phyloP scores from a whole-genome alignment of 1,140 invertebrate species.

The Eulimnadia texana region DNA sequence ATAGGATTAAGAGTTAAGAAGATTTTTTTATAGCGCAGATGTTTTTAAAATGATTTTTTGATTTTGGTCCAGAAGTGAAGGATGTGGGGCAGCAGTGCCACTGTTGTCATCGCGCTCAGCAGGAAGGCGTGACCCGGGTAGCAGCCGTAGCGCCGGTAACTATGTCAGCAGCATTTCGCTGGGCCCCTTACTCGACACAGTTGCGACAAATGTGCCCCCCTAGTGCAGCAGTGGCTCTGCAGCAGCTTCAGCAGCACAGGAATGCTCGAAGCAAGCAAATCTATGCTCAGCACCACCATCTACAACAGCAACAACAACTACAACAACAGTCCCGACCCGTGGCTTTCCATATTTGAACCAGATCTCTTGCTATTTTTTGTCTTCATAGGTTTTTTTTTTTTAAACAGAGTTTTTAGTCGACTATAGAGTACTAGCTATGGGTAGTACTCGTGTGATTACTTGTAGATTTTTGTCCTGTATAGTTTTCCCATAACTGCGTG shows the following conservation, averaged over 20 bases:
- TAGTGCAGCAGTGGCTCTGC: not conserved
- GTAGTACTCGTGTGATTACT: too few species aligned
- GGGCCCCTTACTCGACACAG: conserved; percentile 3
- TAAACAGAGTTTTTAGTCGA: not conserved
- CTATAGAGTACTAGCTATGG: not conserved
- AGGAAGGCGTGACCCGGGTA: not conserved
- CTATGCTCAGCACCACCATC: not conserved
- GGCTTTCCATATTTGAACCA: conserved; percentile 9
- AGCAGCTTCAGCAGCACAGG: conserved; percentile 1
- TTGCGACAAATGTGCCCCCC: conserved; percentile 1
- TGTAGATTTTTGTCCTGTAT: too few species aligned
- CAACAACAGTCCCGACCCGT: not conserved
- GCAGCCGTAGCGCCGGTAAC: not conserved
- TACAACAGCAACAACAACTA: not conserved
- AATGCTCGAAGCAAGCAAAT: conserved; percentile 2
- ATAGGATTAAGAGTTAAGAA: too few species aligned
- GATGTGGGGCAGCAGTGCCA: not conserved
- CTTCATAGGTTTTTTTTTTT: not conserved
- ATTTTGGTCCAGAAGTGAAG: not conserved
- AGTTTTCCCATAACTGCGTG: too few species aligned
- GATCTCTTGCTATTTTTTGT: not conserved
- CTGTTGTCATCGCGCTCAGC: not conserved
- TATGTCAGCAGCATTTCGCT: not conserved
- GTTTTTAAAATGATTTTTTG: too few species aligned
- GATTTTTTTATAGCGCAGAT: too few species aligned